phyloP scores from a whole-genome alignment of 1,140 invertebrate species.

The Palaemon carinicauda region DNA sequence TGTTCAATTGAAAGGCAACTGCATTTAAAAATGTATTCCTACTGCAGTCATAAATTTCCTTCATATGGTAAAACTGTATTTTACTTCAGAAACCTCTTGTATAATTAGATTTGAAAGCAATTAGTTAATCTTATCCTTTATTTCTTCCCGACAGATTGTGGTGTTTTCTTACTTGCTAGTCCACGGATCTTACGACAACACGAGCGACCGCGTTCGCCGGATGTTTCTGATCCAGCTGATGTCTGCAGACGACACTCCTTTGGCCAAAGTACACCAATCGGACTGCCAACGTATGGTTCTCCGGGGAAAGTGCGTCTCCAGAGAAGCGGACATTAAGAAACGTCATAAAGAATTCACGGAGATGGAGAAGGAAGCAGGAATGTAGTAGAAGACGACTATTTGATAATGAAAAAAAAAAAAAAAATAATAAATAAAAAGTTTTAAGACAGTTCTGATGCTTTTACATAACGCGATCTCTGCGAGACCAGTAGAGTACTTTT shows the following conservation, averaged over 20 bases:
- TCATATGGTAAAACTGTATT: too few species aligned
- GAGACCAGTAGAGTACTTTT: too few species aligned
- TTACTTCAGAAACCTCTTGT: too few species aligned
- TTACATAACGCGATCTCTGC: neutral
- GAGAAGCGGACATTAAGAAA: constrained; percentile 64
- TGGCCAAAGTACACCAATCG: constrained; percentile 66
- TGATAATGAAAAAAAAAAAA: too few species aligned
- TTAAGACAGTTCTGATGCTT: neutral
- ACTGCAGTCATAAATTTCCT: too few species aligned
- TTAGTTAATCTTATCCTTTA: neutral
- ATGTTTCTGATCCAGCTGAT: constrained; percentile 71
- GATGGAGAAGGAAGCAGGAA: neutral
- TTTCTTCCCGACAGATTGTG: constrained; percentile 65
- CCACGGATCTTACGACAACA: constrained; percentile 72
- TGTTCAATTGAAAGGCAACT: too few species aligned
- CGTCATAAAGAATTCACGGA: constrained; percentile 6
- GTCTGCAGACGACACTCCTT: constrained; percentile 69
- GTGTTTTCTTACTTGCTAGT: constrained; percentile 73
- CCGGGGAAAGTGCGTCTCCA: constrained; percentile 66
- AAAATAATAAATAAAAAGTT: too few species aligned
- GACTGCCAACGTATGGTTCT: constrained; percentile 69
- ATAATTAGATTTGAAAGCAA: too few species aligned
- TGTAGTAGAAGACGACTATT: neutral
- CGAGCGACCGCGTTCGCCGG: constrained; percentile 66
- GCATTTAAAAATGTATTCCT: too few species aligned